Conservation (phyloP, 2,113 vertebrate genomes). For the Pogona vitticeps region DNA sequence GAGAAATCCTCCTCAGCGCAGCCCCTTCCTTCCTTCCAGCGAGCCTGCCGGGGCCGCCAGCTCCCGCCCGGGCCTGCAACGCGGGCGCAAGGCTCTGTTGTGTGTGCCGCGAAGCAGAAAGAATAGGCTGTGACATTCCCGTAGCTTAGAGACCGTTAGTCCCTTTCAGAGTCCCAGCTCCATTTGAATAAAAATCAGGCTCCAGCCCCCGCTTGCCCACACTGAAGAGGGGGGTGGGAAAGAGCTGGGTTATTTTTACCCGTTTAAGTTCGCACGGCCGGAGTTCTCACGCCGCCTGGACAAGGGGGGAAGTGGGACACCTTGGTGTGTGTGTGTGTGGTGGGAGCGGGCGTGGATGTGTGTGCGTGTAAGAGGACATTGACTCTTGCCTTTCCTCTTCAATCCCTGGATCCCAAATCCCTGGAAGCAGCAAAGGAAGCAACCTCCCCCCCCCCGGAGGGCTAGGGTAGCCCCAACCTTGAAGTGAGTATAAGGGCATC, state of each 20-base stretch:
- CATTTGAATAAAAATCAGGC: conserved; percentile 77
- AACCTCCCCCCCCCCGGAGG: not conserved
- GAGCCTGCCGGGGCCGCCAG: not conserved
- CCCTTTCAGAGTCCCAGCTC: conserved; percentile 70
- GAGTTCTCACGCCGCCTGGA: conserved; percentile 34
- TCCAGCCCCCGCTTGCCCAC: conserved; percentile 14
- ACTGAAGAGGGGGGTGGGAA: not conserved
- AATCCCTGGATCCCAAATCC: not conserved
- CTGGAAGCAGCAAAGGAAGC: not conserved
- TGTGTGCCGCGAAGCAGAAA: conserved; percentile 72
- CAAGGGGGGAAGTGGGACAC: not conserved
- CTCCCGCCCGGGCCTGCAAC: conserved; percentile 2
- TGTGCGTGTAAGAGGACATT: not conserved
- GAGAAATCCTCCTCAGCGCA: not conserved
- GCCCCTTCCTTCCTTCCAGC: not conserved
- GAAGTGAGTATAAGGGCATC: conserved; percentile 22
- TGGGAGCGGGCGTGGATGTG: not conserved
- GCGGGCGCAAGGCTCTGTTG: conserved; percentile 6
- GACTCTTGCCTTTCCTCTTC: not conserved
- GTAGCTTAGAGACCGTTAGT: conserved; percentile 73
- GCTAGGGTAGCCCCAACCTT: not conserved
- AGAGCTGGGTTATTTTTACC: conserved; percentile 3
- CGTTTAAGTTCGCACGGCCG: not conserved
- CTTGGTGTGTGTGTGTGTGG: not conserved
- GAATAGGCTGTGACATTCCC: conserved; percentile 74